Conservation (phyloP, 2,797 vertebrate species). For the Podarcis lilfordi region DNA sequence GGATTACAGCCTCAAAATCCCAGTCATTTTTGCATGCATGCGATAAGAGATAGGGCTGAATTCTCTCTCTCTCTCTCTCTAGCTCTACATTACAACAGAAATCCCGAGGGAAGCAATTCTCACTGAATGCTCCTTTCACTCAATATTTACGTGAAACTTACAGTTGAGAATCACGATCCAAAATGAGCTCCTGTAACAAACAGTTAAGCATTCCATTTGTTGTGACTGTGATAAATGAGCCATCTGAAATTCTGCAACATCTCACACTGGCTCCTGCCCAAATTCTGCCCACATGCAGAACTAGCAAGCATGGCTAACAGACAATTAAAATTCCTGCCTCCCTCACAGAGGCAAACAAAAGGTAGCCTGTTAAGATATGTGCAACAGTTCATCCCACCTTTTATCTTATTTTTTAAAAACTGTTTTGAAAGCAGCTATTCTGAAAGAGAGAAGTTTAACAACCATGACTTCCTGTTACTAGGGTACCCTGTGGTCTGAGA, state of each 20-base stretch:
- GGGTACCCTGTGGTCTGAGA: neutral
- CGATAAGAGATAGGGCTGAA: neutral
- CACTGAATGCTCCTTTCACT: neutral
- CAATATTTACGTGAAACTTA: neutral
- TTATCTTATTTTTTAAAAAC: neutral
- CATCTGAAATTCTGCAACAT: neutral
- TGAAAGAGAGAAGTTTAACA: conserved; percentile 23
- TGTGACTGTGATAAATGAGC: conserved; percentile 2
- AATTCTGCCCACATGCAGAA: neutral
- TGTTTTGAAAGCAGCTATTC: neutral
- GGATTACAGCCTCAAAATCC: neutral
- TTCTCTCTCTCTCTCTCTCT: too few species aligned
- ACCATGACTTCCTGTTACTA: neutral
- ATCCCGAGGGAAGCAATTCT: neutral
- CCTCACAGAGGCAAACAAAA: neutral
- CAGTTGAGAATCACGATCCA: neutral
- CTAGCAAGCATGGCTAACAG: neutral
- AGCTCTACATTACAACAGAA: neutral
- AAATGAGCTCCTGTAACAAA: conserved; percentile 3
- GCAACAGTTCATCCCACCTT: neutral
- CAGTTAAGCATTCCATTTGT: conserved; percentile 7
- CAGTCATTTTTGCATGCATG: neutral
- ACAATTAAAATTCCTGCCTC: neutral
- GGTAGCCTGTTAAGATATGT: neutral
- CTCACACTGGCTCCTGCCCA: neutral